phyloP scores from a whole-genome alignment of 2,113 vertebrate species.

The Trematomus loennbergii region DNA sequence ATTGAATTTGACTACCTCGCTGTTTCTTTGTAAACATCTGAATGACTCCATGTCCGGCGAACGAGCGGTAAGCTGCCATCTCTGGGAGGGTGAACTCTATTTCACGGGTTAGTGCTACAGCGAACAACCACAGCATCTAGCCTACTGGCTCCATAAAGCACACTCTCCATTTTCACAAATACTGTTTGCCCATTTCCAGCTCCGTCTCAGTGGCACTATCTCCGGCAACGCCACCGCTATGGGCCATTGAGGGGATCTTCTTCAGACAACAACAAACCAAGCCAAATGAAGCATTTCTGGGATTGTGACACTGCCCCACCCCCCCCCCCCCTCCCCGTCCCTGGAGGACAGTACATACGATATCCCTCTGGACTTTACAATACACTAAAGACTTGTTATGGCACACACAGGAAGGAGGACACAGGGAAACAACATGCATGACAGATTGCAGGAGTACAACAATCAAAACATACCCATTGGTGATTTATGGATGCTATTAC shows the following conservation, averaged over 20 bases:
- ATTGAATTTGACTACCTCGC: slow-evolving; percentile 47
- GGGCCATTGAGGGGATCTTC: slow-evolving; percentile 6
- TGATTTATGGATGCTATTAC: not conserved
- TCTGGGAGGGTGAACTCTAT: slow-evolving; percentile 75
- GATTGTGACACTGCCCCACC: not conserved
- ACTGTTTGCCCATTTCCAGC: slow-evolving; percentile 60
- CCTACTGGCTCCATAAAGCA: slow-evolving; percentile 58
- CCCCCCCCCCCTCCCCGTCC: not conserved
- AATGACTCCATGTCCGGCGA: slow-evolving; percentile 51
- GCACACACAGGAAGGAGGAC: not conserved
- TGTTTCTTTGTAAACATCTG: slow-evolving; percentile 56
- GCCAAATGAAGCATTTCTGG: slow-evolving; percentile 34
- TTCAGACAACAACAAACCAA: slow-evolving; percentile 26
- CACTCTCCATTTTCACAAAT: slow-evolving; percentile 44
- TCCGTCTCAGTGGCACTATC: slow-evolving; percentile 39
- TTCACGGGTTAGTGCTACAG: slow-evolving; percentile 77
- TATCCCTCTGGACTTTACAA: not conserved
- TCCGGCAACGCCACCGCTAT: slow-evolving; percentile 19
- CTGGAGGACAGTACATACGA: not conserved
- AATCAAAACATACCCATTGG: not conserved
- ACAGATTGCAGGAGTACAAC: not conserved
- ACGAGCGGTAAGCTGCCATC: slow-evolving; percentile 59
- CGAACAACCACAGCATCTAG: slow-evolving; percentile 43
- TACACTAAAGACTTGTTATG: slow-evolving; percentile 17
- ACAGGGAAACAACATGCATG: not conserved